phyloP scores from a whole-genome alignment of 2,113 vertebrate species.

The Ivindomyrus marchei region DNA sequence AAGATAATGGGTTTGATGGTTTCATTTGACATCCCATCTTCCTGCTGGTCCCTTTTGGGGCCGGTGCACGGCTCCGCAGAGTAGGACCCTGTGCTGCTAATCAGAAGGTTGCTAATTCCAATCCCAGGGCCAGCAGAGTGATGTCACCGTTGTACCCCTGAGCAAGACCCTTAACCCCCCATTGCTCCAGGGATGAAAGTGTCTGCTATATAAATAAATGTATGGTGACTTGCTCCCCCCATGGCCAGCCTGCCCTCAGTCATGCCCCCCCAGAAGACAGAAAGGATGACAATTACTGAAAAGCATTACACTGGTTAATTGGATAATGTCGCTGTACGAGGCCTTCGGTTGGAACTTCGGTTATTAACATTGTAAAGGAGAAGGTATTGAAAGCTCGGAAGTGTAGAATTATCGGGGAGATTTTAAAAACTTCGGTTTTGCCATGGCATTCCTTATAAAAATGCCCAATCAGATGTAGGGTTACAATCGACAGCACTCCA shows the following conservation, averaged over 20 bases:
- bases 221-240: not conserved
- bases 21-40: not conserved
- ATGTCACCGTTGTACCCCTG: not conserved
- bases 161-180: not conserved
- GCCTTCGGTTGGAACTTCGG: slow-evolving; percentile 44
- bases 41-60: not conserved
- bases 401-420: no score
- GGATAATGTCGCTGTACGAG: slow-evolving; percentile 53
- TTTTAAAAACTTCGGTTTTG: slow-evolving; percentile 19
- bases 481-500: slow-evolving; percentile 3
- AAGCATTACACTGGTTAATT: slow-evolving; percentile 61
- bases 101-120: not conserved
- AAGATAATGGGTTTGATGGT: not conserved
- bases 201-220: not conserved
- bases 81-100: not conserved
- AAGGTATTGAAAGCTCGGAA: no score
- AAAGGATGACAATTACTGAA: slow-evolving; percentile 59
- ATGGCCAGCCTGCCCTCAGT: slow-evolving; percentile 16
- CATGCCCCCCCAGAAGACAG: slow-evolving; percentile 41
- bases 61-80: not conserved
- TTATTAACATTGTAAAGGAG: no score
- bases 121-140: not conserved
- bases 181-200: not conserved
- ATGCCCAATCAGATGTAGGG: slow-evolving; percentile 18
- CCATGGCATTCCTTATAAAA: slow-evolving; percentile 41